A percentile compares a stretch with the other conserved stretches of the same genome.
phyloP scores from a whole-genome alignment of 2,113 vertebrate genomes.

The Furnarius figulus region DNA sequence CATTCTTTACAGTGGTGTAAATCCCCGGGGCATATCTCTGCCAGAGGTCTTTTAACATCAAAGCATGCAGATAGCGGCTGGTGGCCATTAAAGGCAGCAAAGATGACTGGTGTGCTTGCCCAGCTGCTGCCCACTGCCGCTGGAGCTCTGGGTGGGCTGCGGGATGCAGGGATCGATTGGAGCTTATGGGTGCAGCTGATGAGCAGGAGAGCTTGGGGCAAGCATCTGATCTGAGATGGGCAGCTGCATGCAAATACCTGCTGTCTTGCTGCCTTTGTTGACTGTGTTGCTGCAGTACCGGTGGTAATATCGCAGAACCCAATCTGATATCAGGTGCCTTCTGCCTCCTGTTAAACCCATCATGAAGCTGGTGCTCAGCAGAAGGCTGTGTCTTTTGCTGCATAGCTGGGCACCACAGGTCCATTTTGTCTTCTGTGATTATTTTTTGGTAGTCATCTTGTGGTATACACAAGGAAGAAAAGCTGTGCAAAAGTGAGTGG shows the following conservation, averaged over 20 bases:
- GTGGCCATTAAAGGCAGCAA: neutral
- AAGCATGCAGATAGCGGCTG: neutral
- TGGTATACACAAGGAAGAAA: neutral
- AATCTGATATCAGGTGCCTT: neutral
- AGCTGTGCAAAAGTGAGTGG: neutral
- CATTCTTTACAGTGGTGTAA: neutral
- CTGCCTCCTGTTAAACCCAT: neutral
- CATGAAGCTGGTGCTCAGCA: neutral
- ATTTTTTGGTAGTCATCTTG: neutral
- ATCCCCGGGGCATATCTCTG: neutral
- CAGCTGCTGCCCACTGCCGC: neutral
- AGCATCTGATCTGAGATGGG: neutral
- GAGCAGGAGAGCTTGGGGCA: neutral
- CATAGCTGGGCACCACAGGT: accelerated
- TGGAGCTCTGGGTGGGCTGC: neutral
- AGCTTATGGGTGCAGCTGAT: neutral
- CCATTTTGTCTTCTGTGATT: accelerated
- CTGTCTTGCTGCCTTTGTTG: neutral
- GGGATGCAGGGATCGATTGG: neutral
- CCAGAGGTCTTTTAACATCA: neutral
- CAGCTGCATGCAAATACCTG: neutral
- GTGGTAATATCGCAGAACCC: neutral
- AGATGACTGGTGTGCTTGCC: neutral
- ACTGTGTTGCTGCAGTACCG: neutral
- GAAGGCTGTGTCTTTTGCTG: neutral